Base-by-base conservation (phyloP, 2,113 vertebrate genomes). In the Grus americana region DNA sequence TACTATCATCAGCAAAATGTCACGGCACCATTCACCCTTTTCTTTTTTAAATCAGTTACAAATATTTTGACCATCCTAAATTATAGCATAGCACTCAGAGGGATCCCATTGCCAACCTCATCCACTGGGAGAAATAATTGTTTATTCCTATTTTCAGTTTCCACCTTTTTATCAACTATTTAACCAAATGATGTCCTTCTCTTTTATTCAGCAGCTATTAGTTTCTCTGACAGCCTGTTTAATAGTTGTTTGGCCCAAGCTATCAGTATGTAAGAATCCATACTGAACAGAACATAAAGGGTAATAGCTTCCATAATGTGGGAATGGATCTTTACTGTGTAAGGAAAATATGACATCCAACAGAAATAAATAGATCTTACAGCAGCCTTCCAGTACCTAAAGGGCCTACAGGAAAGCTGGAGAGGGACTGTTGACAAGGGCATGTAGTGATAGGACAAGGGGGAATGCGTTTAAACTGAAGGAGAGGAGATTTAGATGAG, bases 1-100 rank as follows among this genome's bases (percentile, higher is more conserved):
- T 12, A 6, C 16, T 52, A 23, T 38, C 42, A 58, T 10, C 62
- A 75, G 26, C 7, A 49, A 82, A 66, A 82, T 75, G 47, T 16
- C 29, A 79, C 0, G 0, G 36, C 50, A 55, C 9, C 9, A n/a
- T 75, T 79, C 0, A 0, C 20, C 8, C 6, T 86, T 63, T 49
- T 10, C 19, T 34, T 22, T 54, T 36, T 63, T 29, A 54, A 90
- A 72, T 29, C 13, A 50, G 6, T 81, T 74, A 54, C 21, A 54
- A 62, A 81, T 61, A 74, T 65, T 93, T 79, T 79, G 19, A 23
- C 29, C 24, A 24, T 2, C 15, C 11, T 44, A 24, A 14, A 6
- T 40, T 34, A 26, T 4, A n/a, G 21, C 32, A 22, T 5, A 78
- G 13, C 21, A 55, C 18, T 74, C 49, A 57, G 18, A 68, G 32